Evolutionary conservation across 2,888 invertebrate genomes (phyloP), one percentile per base, ranked within the genome.

Genomic region (Chrysolina americana): DNA sequence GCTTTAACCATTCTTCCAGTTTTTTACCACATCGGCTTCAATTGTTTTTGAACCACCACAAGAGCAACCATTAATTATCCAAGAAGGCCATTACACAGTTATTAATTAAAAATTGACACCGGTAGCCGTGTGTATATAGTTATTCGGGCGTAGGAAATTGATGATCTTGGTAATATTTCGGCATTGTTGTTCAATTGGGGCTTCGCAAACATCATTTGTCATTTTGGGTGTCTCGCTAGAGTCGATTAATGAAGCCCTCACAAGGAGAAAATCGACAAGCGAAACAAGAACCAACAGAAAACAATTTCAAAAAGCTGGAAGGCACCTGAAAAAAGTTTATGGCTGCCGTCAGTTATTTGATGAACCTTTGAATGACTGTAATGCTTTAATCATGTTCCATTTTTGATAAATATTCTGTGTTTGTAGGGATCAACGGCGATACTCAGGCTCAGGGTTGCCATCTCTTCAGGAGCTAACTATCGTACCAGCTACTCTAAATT

Each of bases 51-150:
- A 36, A 36, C 59, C 56, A 56, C 21, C 23, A 23, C 56, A 11
- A 56, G 56, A 56, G 21, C 23, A 36, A 36, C 28, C 59, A 59
- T 59, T 59, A 59, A 59, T 59, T n/a, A 36, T 59, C 9, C 28
- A 8, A 36, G 59, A 28, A 28, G n/a, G 68, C 65, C 68, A 73
- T 77, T 75, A 77, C 70, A 65, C 65, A 70, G 68, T 63, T 71
- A 77, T 77, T 75, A 77, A 77, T 77, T 77, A 77, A 75, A 75
- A 73, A 77, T 77, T 77, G 75, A 77, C 77, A 77, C 73, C 65
- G 73, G 73, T 70, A 75, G 75, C 56, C 66, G 50, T 62, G 11
- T 69, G n/a, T 62, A 19, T 70, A 19, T 70, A 65, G 66, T 56
- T 65, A 41, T 71, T 63, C 44, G 28, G 47, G 59, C 68, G 74